Conservation (phyloP, 2,888 invertebrate genomes). For the Schrankia costaestrigalis region DNA sequence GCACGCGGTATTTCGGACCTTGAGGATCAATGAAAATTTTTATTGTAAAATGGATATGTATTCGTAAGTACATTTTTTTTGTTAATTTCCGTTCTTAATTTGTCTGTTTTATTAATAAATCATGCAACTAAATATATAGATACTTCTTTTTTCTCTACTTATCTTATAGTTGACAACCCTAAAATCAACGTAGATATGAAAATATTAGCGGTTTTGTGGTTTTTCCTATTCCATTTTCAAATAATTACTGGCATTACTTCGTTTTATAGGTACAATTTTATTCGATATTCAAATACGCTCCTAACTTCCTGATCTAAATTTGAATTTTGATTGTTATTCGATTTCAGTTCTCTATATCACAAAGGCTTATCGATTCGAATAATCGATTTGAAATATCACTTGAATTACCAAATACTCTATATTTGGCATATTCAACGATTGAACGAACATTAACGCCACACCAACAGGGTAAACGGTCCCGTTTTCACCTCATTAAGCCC, state of each 20-base stretch:
- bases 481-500: slow-evolving; percentile 78
- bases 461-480: slow-evolving; percentile 62
- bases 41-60: no score
- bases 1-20: no score
- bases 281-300: no score
- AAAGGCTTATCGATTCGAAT: slow-evolving; percentile 27
- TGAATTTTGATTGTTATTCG: slow-evolving; percentile 16
- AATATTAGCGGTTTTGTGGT: neutral
- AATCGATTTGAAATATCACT: slow-evolving; percentile 31
- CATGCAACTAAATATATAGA: no score
- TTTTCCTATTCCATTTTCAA: neutral
- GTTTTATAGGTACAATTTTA: slow-evolving; percentile 19
- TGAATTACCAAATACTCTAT: slow-evolving; percentile 32
- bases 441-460: slow-evolving; percentile 53
- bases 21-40: no score
- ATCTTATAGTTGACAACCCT: no score
- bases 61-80: no score
- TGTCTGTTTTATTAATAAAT: no score
- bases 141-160: no score
- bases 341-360: slow-evolving; percentile 20
- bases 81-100: no score
- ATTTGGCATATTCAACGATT: slow-evolving; percentile 43
- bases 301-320: slow-evolving; percentile 17
- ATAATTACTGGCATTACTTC: slow-evolving; percentile 2
- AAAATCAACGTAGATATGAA: neutral